Evolutionary conservation across 2,888 invertebrate genomes (phyloP), one percentile per base, ranked within the genome.

Genomic region (Flabesymbios commensalis): DNA sequence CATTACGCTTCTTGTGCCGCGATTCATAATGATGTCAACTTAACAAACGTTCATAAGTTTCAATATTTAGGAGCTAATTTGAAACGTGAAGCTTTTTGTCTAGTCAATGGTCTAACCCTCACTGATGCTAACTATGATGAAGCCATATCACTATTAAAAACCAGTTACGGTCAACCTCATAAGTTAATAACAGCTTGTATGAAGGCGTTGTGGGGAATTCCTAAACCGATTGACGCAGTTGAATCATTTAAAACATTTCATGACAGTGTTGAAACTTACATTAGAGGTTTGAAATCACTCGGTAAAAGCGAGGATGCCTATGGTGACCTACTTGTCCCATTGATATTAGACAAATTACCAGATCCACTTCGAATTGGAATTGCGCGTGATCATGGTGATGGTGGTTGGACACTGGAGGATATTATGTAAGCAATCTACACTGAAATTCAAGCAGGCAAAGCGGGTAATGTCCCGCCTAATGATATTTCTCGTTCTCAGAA

Each of bases 301-400:
- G 49, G 26, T 10, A 49, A 49, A 29, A 49, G 28, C 10, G 49
- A 49, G 29, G 49, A 49, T 49, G 19, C 26, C 19, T 49, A 49
- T 49, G 49, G 49, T 28, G 49, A 28, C 28, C 19, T 49, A 22
- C 29, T 49, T 7, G 19, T 49, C 10, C 49, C 49, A 14, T 14
- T 49, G 7, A 49, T 49, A 7, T 19, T 53, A n/a, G 41, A 53
- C 42, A 45, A 53, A 45, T 22, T 45, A 45, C 45, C 45, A n/a
- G 24, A 22, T 7, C 7, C 45, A n/a, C 10, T 45, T 7, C 10
- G 22, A 45, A 45, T 24, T 19, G n/a, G 22, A 22, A 45, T 45
- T 10, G 10, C 45, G 10, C 14, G 45, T 7, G 45, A 45, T 19
- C 45, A 45, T 45, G 45, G 45, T 22, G 45, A 45, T 22, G 7